phyloP scores from a whole-genome alignment of 35 echinoderm and acorn worm species.

The Stichopus chloronotus region DNA sequence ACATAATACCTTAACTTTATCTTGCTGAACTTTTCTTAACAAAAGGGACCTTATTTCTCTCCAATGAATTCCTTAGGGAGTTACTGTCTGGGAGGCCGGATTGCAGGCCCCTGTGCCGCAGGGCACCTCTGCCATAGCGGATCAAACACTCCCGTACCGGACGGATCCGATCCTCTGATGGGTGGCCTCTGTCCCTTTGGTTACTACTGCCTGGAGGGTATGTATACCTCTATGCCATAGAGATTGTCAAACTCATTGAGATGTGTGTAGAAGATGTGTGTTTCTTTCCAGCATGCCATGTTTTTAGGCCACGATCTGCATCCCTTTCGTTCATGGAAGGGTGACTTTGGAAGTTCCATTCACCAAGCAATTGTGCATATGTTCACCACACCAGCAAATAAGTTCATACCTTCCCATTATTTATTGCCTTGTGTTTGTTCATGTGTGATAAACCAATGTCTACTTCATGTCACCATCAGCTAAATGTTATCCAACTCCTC shows the following conservation, averaged over 20 bases:
- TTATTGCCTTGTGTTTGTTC: no score
- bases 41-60: background rate
- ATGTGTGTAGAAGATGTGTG: background rate
- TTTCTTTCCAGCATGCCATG: background rate
- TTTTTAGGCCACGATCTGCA: background rate
- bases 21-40: no score
- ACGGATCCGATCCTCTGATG: constrained; percentile 68
- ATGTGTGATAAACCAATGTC: no score
- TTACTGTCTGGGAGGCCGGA: constrained; percentile 85
- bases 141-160: constrained; percentile 78
- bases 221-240: background rate
- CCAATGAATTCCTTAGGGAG: constrained; percentile 35
- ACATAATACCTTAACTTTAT: no score
- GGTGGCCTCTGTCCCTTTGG: constrained; percentile 91
- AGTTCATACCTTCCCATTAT: no score
- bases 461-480: no score
- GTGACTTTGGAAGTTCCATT: no score
- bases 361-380: no score
- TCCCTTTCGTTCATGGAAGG: background rate
- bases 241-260: no score
- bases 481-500: no score
- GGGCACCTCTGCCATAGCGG: constrained; percentile 89
- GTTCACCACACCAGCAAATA: no score
- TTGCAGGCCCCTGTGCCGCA: constrained; percentile 87
- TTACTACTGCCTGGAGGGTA: constrained; percentile 97